Conservation (phyloP, 2,888 invertebrate genomes). For the Ennomos erosarius region DNA sequence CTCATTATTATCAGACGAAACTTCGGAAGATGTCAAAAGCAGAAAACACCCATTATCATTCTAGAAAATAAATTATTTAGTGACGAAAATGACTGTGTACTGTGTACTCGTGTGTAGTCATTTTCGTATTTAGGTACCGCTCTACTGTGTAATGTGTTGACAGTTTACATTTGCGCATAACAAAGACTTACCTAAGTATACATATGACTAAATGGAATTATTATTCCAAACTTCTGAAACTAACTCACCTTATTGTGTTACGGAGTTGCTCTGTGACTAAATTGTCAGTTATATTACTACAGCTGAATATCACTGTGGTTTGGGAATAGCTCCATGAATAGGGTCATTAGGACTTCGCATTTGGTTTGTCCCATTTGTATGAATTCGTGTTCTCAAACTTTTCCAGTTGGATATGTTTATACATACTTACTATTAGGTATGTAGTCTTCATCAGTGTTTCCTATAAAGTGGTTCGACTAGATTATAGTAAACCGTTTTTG, state of each 20-base stretch:
- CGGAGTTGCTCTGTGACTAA: neutral
- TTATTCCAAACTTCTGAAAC: constrained; percentile 1
- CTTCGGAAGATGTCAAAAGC: too few relatives aligned
- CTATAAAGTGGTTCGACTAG: too few relatives aligned
- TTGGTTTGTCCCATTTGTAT: constrained; percentile 6
- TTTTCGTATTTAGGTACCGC: too few relatives aligned
- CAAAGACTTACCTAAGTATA: too few relatives aligned
- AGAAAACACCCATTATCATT: too few relatives aligned
- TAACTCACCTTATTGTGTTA: neutral
- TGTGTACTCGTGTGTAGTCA: too few relatives aligned
- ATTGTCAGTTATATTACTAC: neutral
- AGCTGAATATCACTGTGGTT: constrained; percentile 8
- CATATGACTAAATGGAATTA: neutral
- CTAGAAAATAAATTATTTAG: too few relatives aligned
- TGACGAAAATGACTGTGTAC: too few relatives aligned
- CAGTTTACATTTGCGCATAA: too few relatives aligned
- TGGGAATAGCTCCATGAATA: constrained; percentile 11
- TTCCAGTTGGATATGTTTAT: constrained; percentile 2
- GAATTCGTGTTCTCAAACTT: constrained; percentile 13
- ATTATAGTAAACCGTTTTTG: too few relatives aligned
- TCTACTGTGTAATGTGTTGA: too few relatives aligned
- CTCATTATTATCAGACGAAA: too few relatives aligned
- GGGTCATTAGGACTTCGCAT: constrained; percentile 13
- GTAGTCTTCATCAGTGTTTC: neutral
- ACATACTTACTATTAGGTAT: neutral